phyloP scores from a whole-genome alignment of 2,797 vertebrate species.

The Cephalopachus bancanus region DNA sequence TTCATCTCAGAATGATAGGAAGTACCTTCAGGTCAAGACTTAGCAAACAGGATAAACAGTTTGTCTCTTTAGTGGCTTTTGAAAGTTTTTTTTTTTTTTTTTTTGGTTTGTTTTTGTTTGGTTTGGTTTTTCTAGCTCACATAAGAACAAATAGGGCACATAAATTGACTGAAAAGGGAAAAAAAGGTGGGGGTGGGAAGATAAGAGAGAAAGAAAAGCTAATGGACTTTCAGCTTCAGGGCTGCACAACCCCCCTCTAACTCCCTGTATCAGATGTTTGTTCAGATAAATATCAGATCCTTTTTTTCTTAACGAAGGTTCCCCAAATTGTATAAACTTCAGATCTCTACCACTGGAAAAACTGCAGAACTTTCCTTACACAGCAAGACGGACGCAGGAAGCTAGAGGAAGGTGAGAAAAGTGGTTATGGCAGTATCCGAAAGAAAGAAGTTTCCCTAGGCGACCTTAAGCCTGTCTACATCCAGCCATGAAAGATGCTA shows the following conservation, averaged over 20 bases:
- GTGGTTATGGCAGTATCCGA: neutral
- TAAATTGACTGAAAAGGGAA: neutral
- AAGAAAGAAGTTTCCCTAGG: neutral
- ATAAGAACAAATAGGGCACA: neutral
- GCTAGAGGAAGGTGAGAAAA: neutral
- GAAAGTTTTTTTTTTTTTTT: too few species aligned
- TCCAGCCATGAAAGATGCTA: neutral
- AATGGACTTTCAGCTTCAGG: neutral
- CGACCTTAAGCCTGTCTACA: neutral
- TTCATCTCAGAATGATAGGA: neutral
- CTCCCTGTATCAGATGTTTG: neutral
- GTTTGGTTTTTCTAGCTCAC: neutral
- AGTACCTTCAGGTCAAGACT: neutral
- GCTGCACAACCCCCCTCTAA: neutral
- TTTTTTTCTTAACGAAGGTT: neutral
- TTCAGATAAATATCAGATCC: neutral
- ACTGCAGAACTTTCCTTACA: neutral
- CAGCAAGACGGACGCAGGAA: neutral
- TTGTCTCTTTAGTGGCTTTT: neutral
- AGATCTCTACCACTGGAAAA: neutral
- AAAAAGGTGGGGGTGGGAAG: accelerated
- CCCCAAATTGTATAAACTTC: neutral
- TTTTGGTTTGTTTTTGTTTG: too few species aligned
- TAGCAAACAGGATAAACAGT: neutral
- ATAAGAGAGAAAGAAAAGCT: neutral